Evolutionary conservation across 2,888 invertebrate species (phyloP).

Genomic region (Metellina segmentata): DNA sequence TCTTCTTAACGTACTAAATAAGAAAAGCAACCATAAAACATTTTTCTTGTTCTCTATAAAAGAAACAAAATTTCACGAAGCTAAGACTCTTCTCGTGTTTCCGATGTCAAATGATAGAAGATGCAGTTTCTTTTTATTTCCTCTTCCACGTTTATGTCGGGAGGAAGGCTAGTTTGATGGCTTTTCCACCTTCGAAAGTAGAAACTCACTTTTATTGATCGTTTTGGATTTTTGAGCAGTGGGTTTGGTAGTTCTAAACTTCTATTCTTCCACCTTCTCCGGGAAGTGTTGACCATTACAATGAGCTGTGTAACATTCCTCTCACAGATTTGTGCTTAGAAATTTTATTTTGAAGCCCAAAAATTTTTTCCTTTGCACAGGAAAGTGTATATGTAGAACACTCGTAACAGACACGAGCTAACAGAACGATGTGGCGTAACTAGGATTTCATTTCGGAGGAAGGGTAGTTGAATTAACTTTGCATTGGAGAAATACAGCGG

Average conservation of each 20-base stretch:
- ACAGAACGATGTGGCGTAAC: too few species aligned
- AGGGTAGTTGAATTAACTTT: too few species aligned
- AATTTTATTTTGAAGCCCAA: too few species aligned
- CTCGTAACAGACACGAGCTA: too few species aligned
- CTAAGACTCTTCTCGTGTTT: too few species aligned
- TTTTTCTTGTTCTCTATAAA: background rate
- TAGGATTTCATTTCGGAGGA: too few species aligned
- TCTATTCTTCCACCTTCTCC: background rate
- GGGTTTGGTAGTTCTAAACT: background rate
- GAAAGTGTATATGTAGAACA: too few species aligned
- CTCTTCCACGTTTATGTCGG: background rate
- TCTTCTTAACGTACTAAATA: too few species aligned
- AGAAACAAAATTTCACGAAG: background rate
- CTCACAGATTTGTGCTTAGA: too few species aligned
- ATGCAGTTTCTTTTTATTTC: background rate
- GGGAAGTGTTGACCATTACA: too few species aligned
- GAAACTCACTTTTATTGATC: slow-evolving; percentile 14
- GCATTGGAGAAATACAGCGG: too few species aligned
- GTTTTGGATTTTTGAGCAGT: slow-evolving; percentile 12
- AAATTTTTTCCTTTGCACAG: too few species aligned
- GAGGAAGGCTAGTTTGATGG: background rate
- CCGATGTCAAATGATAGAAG: background rate
- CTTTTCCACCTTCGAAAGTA: background rate
- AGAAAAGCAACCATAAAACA: background rate
- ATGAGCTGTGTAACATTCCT: background rate